Evolutionary conservation across 2,113 vertebrate genomes (phyloP), one percentile per base, ranked within the genome.

Genomic region (Lasiurus cinereus): DNA sequence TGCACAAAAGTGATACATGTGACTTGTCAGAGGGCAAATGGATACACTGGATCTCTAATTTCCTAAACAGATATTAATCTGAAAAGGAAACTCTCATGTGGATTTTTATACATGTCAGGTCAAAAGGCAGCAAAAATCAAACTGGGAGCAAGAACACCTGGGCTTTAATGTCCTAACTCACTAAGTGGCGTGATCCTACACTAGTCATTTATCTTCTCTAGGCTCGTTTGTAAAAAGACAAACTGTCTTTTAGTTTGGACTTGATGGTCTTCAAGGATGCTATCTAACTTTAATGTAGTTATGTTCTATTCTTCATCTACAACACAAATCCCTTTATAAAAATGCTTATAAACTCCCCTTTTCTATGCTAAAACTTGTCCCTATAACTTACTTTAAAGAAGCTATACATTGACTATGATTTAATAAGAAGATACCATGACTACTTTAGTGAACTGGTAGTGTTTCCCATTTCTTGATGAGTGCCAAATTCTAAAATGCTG

Each of bases 111-210:
- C 6, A 14, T 88, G 48, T 83, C 78, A 78, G 48, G 29, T 85
- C 79, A 93, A 91, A 96, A 88, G 66, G 33, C 50, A 64, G 59
- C 7, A 19, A 93, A 95, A 76, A 86, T 77, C 82, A 91, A 78
- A 82, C 15, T 3, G 1, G 59, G 56, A 93, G 76, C 80, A 82
- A 91, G 50, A 86, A 12, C 46, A 62, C 54, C 36, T 86, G 54
- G 15, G 22, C 52, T 80, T 95, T 76, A 73, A 43, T 54, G 46
- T 85, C 36, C 83, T 82, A 72, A 69, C 59, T 92, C 85, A 86
- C 48, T 74, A 48, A 77, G 54, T 39, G 54, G 10, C 76, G 18
- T 18, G 39, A 87, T n/a, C 62, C 64, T 19, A 39, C 22, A 52
- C 24, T 15, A 74, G n/a, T 59, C 43, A 73, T 52, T 3, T 36